Base-by-base conservation (phyloP, 2,113 vertebrate genomes). In the Pitta sordida region DNA sequence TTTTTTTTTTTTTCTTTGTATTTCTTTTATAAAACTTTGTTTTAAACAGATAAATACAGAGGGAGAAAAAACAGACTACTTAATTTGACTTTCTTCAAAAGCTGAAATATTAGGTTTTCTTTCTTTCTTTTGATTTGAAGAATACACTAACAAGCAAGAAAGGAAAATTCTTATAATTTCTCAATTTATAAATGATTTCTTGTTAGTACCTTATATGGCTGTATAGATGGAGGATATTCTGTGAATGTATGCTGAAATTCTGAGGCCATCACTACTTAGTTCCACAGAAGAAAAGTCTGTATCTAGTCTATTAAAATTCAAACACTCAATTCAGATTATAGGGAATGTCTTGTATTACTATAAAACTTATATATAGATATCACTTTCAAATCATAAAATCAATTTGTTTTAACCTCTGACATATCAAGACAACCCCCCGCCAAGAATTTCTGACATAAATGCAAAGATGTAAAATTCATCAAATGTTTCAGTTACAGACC, bases 211-310 rank as follows among this genome's bases (percentile, higher is more conserved):
- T 30, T 64, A 3, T 32, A 29, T 26, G 29, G 2, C 6, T 53
- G 4, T 39, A 53, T 20, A 76, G 9, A 21, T 80, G 16, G 39
- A 59, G 11, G 15, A 70, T 41, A 63, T 58, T 63, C 5, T 70
- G 15, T 67, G 18, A 62, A 59, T 18, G 1, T 4, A 11, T 70
- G 24, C 46, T 62, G 70, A 37, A 75, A 70, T 46, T 81, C 29
- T 89, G 18, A 1, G 16, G 1, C 22, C 32, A 21, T 43, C 0
- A 0, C 27, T 63, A 23, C 0, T 0, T 37, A 63, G 20, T 64
- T 81, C 15, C 26, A 46, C 30, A 87, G 18, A 79, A 71, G 6
- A 2, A 85, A 78, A 15, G 8, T 51, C 20, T 11, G 14, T 14
- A 6, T 55, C 6, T 23, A 46, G 6, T 27, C 7, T 22, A 59